Base-by-base conservation (phyloP, 2,888 invertebrate genomes). In the Tipula lateralis region DNA sequence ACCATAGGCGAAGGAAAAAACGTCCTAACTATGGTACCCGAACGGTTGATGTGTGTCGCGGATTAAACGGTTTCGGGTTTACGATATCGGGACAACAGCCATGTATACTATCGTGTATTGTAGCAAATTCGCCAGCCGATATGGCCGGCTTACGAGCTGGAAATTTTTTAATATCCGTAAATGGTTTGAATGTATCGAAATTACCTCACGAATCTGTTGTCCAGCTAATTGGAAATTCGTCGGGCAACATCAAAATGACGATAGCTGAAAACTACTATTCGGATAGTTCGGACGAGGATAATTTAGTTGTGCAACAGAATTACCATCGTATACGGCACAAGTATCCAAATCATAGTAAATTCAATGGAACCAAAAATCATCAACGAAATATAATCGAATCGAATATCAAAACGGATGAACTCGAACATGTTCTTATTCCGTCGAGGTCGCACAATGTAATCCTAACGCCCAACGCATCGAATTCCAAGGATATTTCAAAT, bases 81-180 rank as follows among this genome's bases (percentile, higher is more conserved):
- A 99, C 98, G 29, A 98, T 99, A 88, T 97, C 98, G 1, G 98
- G 98, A 2, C 98, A 99, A 89, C 95, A 97, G 88, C 98, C 99
- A 0, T 99, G 98, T 89, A 96, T 98, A 86, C 92, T 99, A 85
- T 97, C 97, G 84, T 97, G 97, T 87, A 98, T 99, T 87, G 97
- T 97, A 0, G 92, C 93, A 83, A 95, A 95, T 87, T 96, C 96
- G 85, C 97, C 98, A 1, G 98, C 98, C 0, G 97, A 97, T 88
- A 92, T 94, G 86, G 97, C 97, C 32, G 98, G 98, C 0, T 91
- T 99, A 24, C 93, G 97, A 30, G 96, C 97, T 39, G 98, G 98
- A 0, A 98, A 99, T 88, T 97, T 97, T 87, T 91, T 99, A 85
- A 93, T 98, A 84, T 96, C 96, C 0, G 98, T 99, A 0, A 98